Base-by-base conservation (phyloP, 1,140 invertebrate genomes). In the Zaprionus capensis region DNA sequence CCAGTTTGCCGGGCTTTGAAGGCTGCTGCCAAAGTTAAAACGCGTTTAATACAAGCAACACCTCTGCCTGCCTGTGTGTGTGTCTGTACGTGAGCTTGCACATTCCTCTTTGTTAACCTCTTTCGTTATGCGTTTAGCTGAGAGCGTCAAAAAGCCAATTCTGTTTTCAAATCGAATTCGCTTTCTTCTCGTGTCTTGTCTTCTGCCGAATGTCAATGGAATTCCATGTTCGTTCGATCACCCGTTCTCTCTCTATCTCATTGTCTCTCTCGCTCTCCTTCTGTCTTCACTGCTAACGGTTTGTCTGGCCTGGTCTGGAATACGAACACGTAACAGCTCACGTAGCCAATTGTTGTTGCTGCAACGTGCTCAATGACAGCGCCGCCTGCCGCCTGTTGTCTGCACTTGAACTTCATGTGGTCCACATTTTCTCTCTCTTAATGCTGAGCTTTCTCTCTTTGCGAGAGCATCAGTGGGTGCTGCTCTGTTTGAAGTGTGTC, bases 131-230 rank as follows among this genome's bases (percentile, higher is more conserved):
- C 67, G 71, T 71, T 78, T 20, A 73, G 24, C 59, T 66, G 41
- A 31, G 44, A 69, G 59, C 66, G 44, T 46, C 41, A 6, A 65
- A 70, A 58, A 77, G 57, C 36, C 67, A 71, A 81, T 86, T 90
- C 79, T 82, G 81, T 85, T 90, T 90, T 90, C 56, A 90, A 90
- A 85, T 90, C 79, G 63, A 90, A 85, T 90, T 90, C 81, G 85
- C 85, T 90, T 90, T 90, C 85, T 90, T 90, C 73, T 77, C 78
- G 34, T 49, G 49, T 88, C 74, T 53, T 53, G 62, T 51, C 64
- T 76, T 63, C 66, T 71, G 41, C 41, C 66, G 80, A 36, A 69
- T 58, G 56, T 71, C 44, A 79, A 81, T 87, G 78, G 71, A 78
- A 87, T 87, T 88, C 71, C 74, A 67, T 44, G 58, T 20, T 38